phyloP scores from a whole-genome alignment of 2,113 vertebrate species.

The Asarcornis scutulata region DNA sequence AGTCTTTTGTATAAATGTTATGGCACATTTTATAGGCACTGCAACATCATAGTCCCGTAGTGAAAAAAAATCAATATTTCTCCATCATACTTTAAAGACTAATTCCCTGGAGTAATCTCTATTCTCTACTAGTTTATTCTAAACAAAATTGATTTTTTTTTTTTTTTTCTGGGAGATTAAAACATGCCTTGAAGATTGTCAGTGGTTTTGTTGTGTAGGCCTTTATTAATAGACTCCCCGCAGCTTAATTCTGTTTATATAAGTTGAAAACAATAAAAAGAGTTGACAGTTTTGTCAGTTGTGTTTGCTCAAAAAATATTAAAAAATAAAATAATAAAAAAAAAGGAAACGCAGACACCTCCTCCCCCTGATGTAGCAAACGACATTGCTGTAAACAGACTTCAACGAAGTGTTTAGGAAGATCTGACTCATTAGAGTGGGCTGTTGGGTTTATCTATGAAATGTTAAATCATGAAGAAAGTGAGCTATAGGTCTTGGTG shows the following conservation, averaged over 20 bases:
- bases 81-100: slow-evolving; percentile 63
- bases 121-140: slow-evolving; percentile 68
- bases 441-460: neutral
- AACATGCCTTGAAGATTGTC: slow-evolving; percentile 62
- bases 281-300: slow-evolving; percentile 56
- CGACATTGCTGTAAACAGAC: slow-evolving; percentile 34
- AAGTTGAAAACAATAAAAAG: slow-evolving; percentile 62
- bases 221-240: slow-evolving; percentile 71
- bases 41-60: slow-evolving; percentile 22
- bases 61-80: slow-evolving; percentile 70
- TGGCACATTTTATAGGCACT: slow-evolving; percentile 21
- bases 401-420: slow-evolving; percentile 20
- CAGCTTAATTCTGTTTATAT: slow-evolving; percentile 62
- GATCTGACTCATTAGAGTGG: slow-evolving; percentile 43
- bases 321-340: neutral
- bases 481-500: neutral
- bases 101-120: slow-evolving; percentile 66
- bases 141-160: slow-evolving; percentile 69
- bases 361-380: neutral
- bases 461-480: neutral
- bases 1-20: slow-evolving; percentile 55
- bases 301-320: neutral
- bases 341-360: neutral
- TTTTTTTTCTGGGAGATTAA: slow-evolving; percentile 61
- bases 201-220: slow-evolving; percentile 29